phyloP scores from a whole-genome alignment of 2,888 invertebrate genomes.

The Spilarctia lutea region DNA sequence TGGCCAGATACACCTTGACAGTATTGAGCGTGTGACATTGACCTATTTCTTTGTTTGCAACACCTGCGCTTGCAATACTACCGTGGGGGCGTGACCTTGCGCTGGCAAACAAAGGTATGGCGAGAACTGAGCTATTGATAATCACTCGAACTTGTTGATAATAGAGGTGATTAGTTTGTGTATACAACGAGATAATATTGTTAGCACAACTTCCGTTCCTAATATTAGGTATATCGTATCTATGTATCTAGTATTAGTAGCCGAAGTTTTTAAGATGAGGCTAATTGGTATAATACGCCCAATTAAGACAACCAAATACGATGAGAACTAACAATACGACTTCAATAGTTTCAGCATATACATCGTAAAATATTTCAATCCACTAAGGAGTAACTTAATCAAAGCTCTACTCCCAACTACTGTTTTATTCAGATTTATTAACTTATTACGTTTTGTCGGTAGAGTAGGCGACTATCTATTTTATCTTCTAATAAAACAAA shows the following conservation, averaged over 20 bases:
- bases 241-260: neutral
- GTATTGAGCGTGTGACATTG: conserved; percentile 41
- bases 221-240: neutral
- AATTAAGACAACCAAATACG: no score
- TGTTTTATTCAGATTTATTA: no score
- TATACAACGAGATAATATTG: neutral
- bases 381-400: no score
- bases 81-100: neutral
- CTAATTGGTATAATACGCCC: neutral
- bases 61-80: neutral
- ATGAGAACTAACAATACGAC: no score
- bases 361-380: no score
- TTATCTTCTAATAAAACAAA: no score
- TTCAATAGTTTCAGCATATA: no score
- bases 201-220: neutral
- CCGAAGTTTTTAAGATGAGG: neutral
- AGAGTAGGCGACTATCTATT: no score
- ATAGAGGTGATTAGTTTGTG: neutral
- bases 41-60: conserved; percentile 36
- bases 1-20: conserved; percentile 31
- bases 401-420: no score
- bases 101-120: neutral
- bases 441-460: no score
- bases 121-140: neutral
- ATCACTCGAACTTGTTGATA: neutral